These are phyloP conservation scores for Geococcyx californianus DNA, from an alignment of 2,113 vertebrate genomes.

Conservation along the genomic window DNA sequence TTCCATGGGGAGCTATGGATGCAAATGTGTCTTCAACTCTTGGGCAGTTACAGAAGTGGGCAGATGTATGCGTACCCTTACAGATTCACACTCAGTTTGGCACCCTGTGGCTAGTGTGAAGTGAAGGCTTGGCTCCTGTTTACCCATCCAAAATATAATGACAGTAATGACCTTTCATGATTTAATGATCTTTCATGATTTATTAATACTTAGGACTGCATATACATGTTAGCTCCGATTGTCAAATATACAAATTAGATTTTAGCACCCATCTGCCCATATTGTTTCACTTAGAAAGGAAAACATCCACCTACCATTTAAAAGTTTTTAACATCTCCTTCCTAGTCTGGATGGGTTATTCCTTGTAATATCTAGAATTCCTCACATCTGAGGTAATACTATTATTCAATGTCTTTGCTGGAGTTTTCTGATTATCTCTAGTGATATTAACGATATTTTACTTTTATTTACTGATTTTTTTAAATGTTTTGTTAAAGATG, in stretches of 20 bases:
- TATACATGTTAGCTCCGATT: not conserved
- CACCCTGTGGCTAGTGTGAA: not conserved
- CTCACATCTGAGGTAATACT: not conserved
- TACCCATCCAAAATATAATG: not conserved
- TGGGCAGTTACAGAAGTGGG: not conserved
- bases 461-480: not conserved
- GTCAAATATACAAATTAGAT: not conserved
- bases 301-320: not conserved
- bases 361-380: not conserved
- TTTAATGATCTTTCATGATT: not conserved
- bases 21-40: not conserved
- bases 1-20: not conserved
- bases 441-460: not conserved
- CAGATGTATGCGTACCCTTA: not conserved
- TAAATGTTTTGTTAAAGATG: not conserved
- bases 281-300: not conserved
- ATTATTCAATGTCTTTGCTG: not conserved
- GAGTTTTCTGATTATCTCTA: not conserved
- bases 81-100: not conserved
- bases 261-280: not conserved
- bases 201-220: not conserved
- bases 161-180: not conserved
- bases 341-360: not conserved
- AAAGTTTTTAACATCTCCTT: not conserved
- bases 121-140: not conserved